phyloP scores from a whole-genome alignment of 2,113 vertebrate species.

The Notothenia rossii region DNA sequence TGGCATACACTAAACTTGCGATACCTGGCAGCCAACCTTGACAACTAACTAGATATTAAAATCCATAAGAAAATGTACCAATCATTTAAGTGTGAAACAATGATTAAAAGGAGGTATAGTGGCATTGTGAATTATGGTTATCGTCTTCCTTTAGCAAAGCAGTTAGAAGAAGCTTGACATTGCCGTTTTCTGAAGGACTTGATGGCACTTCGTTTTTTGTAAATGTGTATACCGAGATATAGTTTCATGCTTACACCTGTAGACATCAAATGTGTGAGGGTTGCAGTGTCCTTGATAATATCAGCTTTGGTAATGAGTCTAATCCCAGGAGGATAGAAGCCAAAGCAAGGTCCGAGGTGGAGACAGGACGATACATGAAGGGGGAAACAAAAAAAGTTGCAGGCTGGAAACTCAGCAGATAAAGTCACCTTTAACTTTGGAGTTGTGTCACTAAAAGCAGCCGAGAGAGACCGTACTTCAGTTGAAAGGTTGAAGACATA shows the following conservation, averaged over 20 bases:
- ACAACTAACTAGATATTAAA: background rate
- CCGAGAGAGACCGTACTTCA: constrained; percentile 18
- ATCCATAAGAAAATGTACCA: background rate
- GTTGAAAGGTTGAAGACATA: constrained; percentile 45
- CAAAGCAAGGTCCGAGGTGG: constrained; percentile 18
- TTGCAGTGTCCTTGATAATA: constrained; percentile 52
- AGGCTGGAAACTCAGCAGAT: constrained; percentile 34
- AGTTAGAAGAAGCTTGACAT: background rate
- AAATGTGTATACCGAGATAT: background rate
- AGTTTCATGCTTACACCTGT: constrained; percentile 15
- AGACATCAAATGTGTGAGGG: constrained; percentile 1
- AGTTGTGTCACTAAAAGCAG: background rate
- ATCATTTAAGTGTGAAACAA: background rate
- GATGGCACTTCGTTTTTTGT: background rate
- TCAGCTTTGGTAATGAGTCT: constrained; percentile 55
- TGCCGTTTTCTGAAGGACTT: background rate
- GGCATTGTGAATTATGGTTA: background rate
- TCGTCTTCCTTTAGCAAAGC: background rate
- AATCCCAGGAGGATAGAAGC: constrained; percentile 39
- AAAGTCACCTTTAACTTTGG: constrained; percentile 53
- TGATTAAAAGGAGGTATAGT: background rate
- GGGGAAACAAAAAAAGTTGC: background rate
- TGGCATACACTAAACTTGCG: too few relatives aligned
- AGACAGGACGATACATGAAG: constrained; percentile 5
- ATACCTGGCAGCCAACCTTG: background rate